These are phyloP conservation scores for Eurois occulta DNA, from an alignment of 2,888 invertebrate genomes.

Conservation along the genomic window DNA sequence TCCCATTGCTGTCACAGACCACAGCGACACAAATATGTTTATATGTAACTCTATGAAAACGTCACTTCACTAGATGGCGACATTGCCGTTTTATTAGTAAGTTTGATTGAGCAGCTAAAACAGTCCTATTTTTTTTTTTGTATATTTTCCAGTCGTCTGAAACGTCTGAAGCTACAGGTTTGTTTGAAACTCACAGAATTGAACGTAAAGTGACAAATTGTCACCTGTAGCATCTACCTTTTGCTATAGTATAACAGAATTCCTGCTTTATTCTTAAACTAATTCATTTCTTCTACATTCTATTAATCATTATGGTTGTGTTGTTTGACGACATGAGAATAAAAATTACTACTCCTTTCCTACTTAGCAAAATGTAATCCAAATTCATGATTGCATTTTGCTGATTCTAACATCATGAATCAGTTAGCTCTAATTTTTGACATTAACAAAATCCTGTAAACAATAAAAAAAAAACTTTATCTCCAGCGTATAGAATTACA, in stretches of 20 bases:
- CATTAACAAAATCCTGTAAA: too few relatives aligned
- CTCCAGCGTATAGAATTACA: not conserved
- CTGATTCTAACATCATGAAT: not conserved
- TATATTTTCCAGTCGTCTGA: not conserved
- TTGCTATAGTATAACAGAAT: too few relatives aligned
- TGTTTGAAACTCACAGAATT: constrained; percentile 2
- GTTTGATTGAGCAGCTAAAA: not conserved
- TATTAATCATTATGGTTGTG: not conserved
- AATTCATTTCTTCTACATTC: not conserved
- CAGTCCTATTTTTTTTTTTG: too few relatives aligned
- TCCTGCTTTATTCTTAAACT: not conserved
- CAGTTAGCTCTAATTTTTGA: not conserved
- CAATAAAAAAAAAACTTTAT: not conserved
- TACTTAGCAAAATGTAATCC: not conserved
- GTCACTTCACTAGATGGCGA: not conserved
- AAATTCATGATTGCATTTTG: not conserved
- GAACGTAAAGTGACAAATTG: not conserved
- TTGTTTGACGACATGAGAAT: not conserved
- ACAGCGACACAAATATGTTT: not conserved
- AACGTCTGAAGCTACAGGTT: constrained; percentile 8
- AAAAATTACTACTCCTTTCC: not conserved
- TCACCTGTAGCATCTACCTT: not conserved
- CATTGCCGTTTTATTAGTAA: not conserved
- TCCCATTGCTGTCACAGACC: not conserved
- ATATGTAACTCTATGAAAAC: not conserved